These are phyloP conservation scores for Podargus strigoides DNA, from an alignment of 2,797 vertebrate genomes.

Conservation along the genomic window DNA sequence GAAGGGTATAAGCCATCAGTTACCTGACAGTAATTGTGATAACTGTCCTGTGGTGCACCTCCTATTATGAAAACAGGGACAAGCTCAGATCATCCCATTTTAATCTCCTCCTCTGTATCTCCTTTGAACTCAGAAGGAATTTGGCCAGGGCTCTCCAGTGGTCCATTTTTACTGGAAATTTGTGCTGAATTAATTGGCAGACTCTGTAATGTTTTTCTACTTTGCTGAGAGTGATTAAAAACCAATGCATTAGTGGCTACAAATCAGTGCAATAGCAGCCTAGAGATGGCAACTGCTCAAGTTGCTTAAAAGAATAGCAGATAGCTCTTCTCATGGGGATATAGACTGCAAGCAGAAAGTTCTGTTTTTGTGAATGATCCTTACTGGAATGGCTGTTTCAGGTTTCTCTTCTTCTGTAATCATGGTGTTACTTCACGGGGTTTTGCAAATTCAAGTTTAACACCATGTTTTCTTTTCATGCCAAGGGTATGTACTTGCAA, in stretches of 20 bases:
- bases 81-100: background rate
- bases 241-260: background rate
- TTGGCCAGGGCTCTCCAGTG: background rate
- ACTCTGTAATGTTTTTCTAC: background rate
- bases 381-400: background rate
- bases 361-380: background rate
- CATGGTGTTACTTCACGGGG: rapidly evolving
- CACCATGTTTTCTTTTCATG: background rate
- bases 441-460: background rate
- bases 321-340: background rate
- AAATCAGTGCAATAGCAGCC: background rate
- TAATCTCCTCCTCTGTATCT: background rate
- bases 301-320: background rate
- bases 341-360: background rate
- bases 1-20: background rate
- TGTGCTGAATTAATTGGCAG: background rate
- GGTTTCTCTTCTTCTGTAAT: background rate
- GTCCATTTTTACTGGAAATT: background rate
- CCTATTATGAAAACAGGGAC: background rate
- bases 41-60: background rate
- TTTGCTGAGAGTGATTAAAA: background rate
- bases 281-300: background rate
- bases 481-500: background rate
- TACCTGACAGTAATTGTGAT: background rate
- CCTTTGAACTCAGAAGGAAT: background rate